Base-by-base conservation (phyloP, 2,888 invertebrate species). In the Caradrina kadenii region DNA sequence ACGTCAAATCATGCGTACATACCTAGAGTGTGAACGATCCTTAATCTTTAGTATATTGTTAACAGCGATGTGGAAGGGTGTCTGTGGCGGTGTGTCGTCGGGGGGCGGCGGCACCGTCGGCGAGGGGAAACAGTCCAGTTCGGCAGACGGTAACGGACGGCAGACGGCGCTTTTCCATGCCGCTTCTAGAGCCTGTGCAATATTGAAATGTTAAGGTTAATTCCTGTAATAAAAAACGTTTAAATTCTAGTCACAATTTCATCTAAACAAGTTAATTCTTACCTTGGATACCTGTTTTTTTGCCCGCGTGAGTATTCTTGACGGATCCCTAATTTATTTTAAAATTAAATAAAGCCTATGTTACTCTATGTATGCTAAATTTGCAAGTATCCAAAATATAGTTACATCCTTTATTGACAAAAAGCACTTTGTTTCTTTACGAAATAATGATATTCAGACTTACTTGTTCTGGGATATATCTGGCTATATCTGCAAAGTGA, bases 381-480 rank as follows among this genome's bases (percentile, higher is more conserved):
- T 26, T 26, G 4, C 2, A 4, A 26, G 26, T 26, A 26, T 26
- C n/a, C n/a, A n/a, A n/a, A n/a, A n/a, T n/a, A n/a, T n/a, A n/a
- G n/a, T n/a, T n/a, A n/a, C n/a, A n/a, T n/a, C n/a, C n/a, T n/a
- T n/a, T n/a, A n/a, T n/a, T n/a, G n/a, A n/a, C n/a, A n/a, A n/a
- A n/a, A n/a, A n/a, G n/a, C n/a, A n/a, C n/a, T n/a, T n/a, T n/a
- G n/a, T n/a, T n/a, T n/a, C n/a, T n/a, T n/a, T n/a, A n/a, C n/a
- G n/a, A n/a, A 26, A 35, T 8, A 8, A 35, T 35, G 7, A 31
- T 31, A 22, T 15, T 4, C 5, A 1, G 8, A 74, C 76, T 82
- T 81, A 94, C 95, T 83, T 89, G 86, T 68, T 92, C 90, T 0
- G 91, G 86, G 35, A 95, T 89, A n/a, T 88, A 92, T 50, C 91